Evolutionary conservation across 2,113 vertebrate genomes (phyloP).

Genomic region (Panthera leo): DNA sequence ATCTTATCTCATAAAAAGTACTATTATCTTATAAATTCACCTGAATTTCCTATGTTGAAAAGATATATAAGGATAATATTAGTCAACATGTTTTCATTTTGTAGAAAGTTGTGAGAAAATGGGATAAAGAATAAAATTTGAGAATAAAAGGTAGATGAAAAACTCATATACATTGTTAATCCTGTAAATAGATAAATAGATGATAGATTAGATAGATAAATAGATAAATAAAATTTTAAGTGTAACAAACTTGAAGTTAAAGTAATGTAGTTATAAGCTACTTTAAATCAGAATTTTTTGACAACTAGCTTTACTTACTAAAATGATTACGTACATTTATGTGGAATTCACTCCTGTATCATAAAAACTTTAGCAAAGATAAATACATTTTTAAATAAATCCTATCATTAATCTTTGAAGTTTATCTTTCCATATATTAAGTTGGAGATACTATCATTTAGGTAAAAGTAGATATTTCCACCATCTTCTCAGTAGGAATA

Average conservation of each 20-base stretch:
- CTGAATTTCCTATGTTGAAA: background rate
- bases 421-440: background rate
- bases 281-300: background rate
- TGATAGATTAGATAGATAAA: background rate
- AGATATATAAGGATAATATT: background rate
- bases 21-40: background rate
- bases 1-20: background rate
- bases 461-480: background rate
- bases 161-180: background rate
- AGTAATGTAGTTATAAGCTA: background rate
- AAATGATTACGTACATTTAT: background rate
- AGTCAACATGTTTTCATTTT: background rate
- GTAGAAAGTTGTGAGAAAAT: background rate
- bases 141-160: background rate
- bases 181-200: background rate
- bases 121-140: background rate
- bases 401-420: background rate
- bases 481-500: background rate
- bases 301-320: background rate
- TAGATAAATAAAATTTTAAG: background rate
- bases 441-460: background rate
- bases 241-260: background rate
- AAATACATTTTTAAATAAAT: background rate
- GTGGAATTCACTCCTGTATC: background rate
- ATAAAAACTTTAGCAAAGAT: background rate